Base-by-base conservation (phyloP, 2,888 invertebrate species). In the Hermaeophaga mercurialis region DNA sequence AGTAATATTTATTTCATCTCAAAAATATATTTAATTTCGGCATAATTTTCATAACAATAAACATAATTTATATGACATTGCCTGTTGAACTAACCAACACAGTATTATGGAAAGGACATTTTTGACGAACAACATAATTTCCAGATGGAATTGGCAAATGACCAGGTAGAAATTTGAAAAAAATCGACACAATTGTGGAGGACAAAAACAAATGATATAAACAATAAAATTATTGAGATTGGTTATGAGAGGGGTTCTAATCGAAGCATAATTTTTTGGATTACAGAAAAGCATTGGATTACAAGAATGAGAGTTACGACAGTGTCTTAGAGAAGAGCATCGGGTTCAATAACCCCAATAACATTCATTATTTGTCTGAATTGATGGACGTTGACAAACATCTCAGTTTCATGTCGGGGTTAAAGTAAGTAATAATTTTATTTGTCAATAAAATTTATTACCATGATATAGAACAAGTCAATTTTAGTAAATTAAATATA, bases 331-430 rank as follows among this genome's bases (percentile, higher is more conserved):
- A 86, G 81, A 87, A 87, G 81, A 89, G 90, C 74, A 84, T 89
- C 70, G 91, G 90, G 75, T 92, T 92, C 84, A 87, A 88, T 84
- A 94, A 94, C 82, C 91, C 93, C 64, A 91, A 90, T 84, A 90
- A 88, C 84, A 86, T 90, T 77, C 88, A 89, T 79, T 88, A 88
- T 80, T 85, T 94, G 67, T 87, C 88, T 70, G 85, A 86, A 77
- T 81, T 85, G 67, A 85, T 91, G 80, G 87, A 90, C 59, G 84
- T 91, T 69, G 81, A 86, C 68, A 85, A 84, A 72, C 85, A 87
- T 68, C 84, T 85, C 75, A 87, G 88, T 18, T 85, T 89, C 70
- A 86, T 89, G 80, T 72, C 82, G 63, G 83, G 87, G 61, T 77
- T 90, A 62, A 87, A 87, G 90, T 90, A 82, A 80, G 73, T 69